Evolutionary conservation across 1,140 invertebrate genomes (phyloP).

Genomic region (Brachionus sp.): DNA sequence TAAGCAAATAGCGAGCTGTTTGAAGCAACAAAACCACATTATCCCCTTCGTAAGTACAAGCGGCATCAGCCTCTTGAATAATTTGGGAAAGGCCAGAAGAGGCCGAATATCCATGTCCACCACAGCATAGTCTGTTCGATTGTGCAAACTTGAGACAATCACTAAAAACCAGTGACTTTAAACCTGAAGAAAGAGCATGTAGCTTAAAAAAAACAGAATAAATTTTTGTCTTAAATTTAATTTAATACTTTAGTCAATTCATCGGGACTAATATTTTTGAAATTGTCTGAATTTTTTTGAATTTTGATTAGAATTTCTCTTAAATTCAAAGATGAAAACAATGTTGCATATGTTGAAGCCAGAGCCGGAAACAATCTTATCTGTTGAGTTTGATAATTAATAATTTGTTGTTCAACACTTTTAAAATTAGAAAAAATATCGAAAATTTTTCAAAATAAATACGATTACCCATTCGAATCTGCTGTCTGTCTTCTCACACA

Average conservation of each 20-base stretch:
- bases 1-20: conserved; percentile 68
- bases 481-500: conserved; percentile 80
- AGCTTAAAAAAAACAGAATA: conserved; percentile 58
- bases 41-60: conserved; percentile 89
- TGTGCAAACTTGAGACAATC: conserved; percentile 72
- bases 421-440: conserved; percentile 58
- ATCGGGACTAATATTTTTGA: conserved; percentile 47
- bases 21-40: conserved; percentile 86
- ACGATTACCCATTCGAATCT: conserved; percentile 70
- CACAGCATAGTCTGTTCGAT: conserved; percentile 75
- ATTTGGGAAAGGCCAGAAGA: conserved; percentile 76
- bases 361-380: conserved; percentile 80
- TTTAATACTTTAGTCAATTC: conserved; percentile 58
- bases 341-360: conserved; percentile 72
- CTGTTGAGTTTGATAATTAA: conserved; percentile 89
- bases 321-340: conserved; percentile 69
- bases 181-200: conserved; percentile 79
- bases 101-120: conserved; percentile 86
- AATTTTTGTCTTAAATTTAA: background rate
- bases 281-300: conserved; percentile 34
- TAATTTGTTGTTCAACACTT: conserved; percentile 76
- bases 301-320: background rate
- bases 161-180: conserved; percentile 79
- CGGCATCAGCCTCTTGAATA: conserved; percentile 75
- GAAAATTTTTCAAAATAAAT: background rate